phyloP scores from a whole-genome alignment of 2,888 invertebrate genomes.

The Bellardia pandia region DNA sequence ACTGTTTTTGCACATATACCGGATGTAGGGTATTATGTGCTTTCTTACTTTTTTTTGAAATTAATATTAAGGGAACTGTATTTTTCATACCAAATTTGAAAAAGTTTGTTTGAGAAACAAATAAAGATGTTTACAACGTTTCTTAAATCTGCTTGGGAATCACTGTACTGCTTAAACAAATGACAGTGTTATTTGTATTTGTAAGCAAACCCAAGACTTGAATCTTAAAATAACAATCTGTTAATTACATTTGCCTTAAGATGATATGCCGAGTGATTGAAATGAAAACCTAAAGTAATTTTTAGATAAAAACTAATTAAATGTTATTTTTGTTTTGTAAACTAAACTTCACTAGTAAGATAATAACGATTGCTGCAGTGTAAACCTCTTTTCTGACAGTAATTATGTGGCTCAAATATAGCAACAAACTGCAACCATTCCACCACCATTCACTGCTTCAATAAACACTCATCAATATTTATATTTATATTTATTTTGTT shows the following conservation, averaged over 20 bases:
- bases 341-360: neutral
- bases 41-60: too few species aligned
- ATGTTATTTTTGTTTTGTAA: neutral
- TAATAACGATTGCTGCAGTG: neutral
- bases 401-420: constrained; percentile 20
- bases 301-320: neutral
- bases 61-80: too few species aligned
- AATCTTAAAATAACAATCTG: constrained; percentile 14
- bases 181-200: neutral
- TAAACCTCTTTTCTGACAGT: constrained; percentile 24
- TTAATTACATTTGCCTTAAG: constrained; percentile 1
- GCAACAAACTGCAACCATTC: neutral
- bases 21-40: too few species aligned
- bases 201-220: neutral
- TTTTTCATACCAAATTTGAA: too few species aligned
- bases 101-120: too few species aligned
- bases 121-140: too few species aligned
- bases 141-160: neutral
- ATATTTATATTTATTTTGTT: neutral
- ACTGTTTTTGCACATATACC: too few species aligned
- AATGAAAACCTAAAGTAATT: neutral
- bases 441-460: constrained; percentile 13
- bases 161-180: neutral
- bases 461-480: constrained; percentile 58
- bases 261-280: neutral